Evolutionary conservation across 1,140 invertebrate species (phyloP), one percentile per base, ranked within the genome.

Genomic region (Pseudomyrmex concolor): DNA sequence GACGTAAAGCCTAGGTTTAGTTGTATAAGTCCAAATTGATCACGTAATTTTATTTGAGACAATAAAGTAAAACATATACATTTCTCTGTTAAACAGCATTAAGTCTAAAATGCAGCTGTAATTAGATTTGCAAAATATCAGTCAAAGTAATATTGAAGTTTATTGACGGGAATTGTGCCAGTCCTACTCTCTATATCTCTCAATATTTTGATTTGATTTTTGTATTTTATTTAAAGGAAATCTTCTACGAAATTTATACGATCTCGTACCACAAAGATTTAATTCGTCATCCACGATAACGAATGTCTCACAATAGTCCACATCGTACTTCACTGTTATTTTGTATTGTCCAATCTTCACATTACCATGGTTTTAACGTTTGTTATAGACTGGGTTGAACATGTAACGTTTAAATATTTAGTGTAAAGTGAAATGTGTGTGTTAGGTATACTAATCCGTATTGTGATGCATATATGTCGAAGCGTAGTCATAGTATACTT

Each of bases 391-490:
- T 83, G 62, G 84, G 59, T 70, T 71, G 84, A 77, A 84, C 71
- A 68, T 70, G 67, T 66, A 73, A 74, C 74, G 72, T 84, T 87
- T 89, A 82, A 87, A 71, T 87, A 87, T 60, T 83, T 89, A 87
- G 77, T 43, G 48, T 85, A 84, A 86, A 55, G 70, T 50, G 70
- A 71, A 72, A 77, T 74, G 45, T 86, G 77, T 66, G 71, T 70
- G 82, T 80, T 84, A 84, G 63, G 80, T 17, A 84, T 84, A 80
- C 19, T 89, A 88, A 78, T 90, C 89, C 84, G 82, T 90, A 89
- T 88, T 85, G 88, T 86, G 86, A 89, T 87, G 84, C 73, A 83
- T 86, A 85, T 89, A 84, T 86, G 85, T 89, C 72, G 74, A 86
- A 77, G 63, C 64, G 78, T 86, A 84, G 77, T 73, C 72, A 86